Evolutionary conservation across 2,888 invertebrate species (phyloP), one percentile per base, ranked within the genome.

Genomic region (Tribolium freemani): DNA sequence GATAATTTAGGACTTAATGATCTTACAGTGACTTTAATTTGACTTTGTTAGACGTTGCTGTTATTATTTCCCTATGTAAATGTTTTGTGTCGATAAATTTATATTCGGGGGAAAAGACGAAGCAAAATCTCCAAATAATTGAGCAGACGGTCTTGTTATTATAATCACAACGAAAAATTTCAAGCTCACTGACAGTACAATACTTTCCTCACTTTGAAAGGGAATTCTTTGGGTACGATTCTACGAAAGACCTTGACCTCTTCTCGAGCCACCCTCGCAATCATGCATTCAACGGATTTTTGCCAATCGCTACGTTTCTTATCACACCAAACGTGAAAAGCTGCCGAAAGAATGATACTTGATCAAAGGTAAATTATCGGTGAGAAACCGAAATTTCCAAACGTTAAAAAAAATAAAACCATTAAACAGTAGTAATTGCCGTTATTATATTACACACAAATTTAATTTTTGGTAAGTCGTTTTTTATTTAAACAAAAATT

Each of bases 1-100:
- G 45, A 54, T 66, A 66, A 66, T 66, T 66, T 66, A 44, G 45
- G 30, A 56, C 56, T 54, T 66, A 66, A 66, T 56, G 66, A 56
- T 46, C 46, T 38, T 30, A 46, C 56, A 46, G 30, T 66, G 66
- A 66, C 66, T 66, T 66, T 66, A 66, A 66, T 66, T 66, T 56
- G 54, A 48, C 56, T 46, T 60, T 16, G 60, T 58, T 58, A 58
- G 16, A 58, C 45, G 56, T 11, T 58, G 58, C 58, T 58, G 45
- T 60, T 60, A 60, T 60, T 46, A 60, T 60, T 60, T 60, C 16
- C 46, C n/a, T 48, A 48, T 60, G 6, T 60, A 60, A 60, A 60
- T 60, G 48, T 30, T 60, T 48, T 48, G 11, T 45, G 48, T 48
- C 60, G 60, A 60, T 60, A 46, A 60, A 48, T 60, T 48, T 60